Evolutionary conservation across 2,113 vertebrate genomes (phyloP).

Genomic region (Delphinus delphis): DNA sequence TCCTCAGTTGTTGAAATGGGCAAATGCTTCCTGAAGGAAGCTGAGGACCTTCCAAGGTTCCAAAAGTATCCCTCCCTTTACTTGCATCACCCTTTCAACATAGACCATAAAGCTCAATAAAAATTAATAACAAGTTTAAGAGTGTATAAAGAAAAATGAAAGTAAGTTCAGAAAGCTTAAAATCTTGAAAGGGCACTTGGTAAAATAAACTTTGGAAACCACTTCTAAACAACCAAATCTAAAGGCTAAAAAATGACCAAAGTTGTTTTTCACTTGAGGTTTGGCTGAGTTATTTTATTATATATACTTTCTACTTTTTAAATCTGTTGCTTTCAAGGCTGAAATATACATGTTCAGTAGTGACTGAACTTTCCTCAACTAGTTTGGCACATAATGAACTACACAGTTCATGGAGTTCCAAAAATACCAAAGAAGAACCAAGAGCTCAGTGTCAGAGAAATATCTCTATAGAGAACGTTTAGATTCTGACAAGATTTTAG

Average conservation of each 20-base stretch:
- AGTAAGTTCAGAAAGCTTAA: not conserved
- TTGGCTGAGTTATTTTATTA: constrained; percentile 58
- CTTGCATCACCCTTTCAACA: not conserved
- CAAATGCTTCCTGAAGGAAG: not conserved
- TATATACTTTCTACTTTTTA: constrained; percentile 23
- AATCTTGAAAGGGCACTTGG: not conserved
- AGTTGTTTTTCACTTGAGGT: constrained; percentile 6
- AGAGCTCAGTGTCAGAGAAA: constrained; percentile 30
- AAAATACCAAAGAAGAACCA: not conserved
- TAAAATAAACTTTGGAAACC: constrained; percentile 49
- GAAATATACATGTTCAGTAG: not conserved
- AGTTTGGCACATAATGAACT: constrained; percentile 55
- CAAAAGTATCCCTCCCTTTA: not conserved
- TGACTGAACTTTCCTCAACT: constrained; percentile 63
- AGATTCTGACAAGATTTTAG: not conserved
- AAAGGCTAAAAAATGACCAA: not conserved
- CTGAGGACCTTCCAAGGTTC: not conserved
- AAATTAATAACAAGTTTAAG: not conserved
- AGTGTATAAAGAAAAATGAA: not conserved
- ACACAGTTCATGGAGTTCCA: constrained; percentile 62
- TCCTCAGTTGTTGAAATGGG: not conserved
- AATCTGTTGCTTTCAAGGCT: not conserved
- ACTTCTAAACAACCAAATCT: constrained; percentile 45
- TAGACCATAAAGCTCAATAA: not conserved
- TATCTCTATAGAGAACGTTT: not conserved